Percentiles rank a stretch among this genome's conserved stretches.
Evolutionary conservation across 2,888 invertebrate species (phyloP).

Genomic region (Cheilosia vernalis): DNA sequence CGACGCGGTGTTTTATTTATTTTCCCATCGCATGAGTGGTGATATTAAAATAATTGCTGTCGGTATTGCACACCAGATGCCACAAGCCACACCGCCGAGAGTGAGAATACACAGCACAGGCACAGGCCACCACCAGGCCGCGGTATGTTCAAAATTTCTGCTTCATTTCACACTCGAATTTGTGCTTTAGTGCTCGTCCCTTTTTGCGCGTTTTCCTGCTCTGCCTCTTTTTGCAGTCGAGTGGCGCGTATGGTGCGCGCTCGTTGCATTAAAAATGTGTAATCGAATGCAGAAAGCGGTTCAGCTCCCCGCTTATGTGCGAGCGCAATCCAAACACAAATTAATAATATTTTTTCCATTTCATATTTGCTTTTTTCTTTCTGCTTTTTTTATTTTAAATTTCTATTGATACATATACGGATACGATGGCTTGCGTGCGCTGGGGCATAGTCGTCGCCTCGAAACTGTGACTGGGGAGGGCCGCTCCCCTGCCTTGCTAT

Average conservation of each 20-base stretch:
- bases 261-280: conserved; percentile 24
- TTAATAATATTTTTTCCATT: conserved; percentile 13
- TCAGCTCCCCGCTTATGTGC: neutral
- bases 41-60: conserved; percentile 69
- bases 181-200: conserved; percentile 21
- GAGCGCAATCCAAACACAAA: conserved; percentile 31
- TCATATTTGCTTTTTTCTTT: conserved; percentile 16
- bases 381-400: conserved; percentile 8
- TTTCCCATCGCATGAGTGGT: conserved; percentile 65
- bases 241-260: conserved; percentile 3
- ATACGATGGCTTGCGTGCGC: conserved; percentile 29
- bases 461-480: neutral
- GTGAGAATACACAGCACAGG: conserved; percentile 28
- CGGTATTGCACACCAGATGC: conserved; percentile 68
- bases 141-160: conserved; percentile 45
- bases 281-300: conserved; percentile 47
- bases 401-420: conserved; percentile 19
- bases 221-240: conserved; percentile 12
- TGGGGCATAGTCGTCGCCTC: too few species aligned
- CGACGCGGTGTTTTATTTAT: conserved; percentile 59
- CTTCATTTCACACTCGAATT: conserved; percentile 63
- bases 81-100: conserved; percentile 36
- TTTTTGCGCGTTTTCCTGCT: neutral
- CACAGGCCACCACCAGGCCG: conserved; percentile 39
- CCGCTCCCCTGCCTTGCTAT: too few species aligned